Conservation (phyloP, 2,113 vertebrate genomes). For the Tricholaema leucomelas region DNA sequence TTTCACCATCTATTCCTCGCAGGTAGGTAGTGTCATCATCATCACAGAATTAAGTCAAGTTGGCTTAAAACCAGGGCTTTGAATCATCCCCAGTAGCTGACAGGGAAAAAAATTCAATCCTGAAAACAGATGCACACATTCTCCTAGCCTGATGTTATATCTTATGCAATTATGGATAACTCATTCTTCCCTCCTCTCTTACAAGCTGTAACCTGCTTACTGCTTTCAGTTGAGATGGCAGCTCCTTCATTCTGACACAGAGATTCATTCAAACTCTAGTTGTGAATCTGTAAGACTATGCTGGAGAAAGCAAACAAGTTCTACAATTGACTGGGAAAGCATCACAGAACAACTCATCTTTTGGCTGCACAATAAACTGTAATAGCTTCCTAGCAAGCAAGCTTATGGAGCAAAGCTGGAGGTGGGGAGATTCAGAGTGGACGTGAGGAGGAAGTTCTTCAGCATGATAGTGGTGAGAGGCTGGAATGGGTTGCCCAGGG, state of each 20-base stretch:
- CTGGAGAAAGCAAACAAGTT: neutral
- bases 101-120: neutral
- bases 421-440: too few species aligned
- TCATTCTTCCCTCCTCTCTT: neutral
- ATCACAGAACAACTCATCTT: neutral
- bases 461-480: too few species aligned
- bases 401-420: too few species aligned
- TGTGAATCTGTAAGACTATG: neutral
- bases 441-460: too few species aligned
- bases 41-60: neutral
- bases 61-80: neutral
- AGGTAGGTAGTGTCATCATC: rapidly evolving
- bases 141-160: neutral
- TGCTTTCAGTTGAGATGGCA: neutral
- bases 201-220: neutral
- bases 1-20: neutral
- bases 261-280: neutral
- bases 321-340: neutral
- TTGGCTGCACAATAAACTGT: neutral
- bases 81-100: neutral
- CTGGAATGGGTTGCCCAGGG: too few species aligned
- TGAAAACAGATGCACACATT: neutral
- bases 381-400: neutral
- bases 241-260: neutral
- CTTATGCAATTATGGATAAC: neutral